These are phyloP conservation scores for Rhea pennata DNA, from an alignment of 2,113 vertebrate genomes.

Conservation along the genomic window DNA sequence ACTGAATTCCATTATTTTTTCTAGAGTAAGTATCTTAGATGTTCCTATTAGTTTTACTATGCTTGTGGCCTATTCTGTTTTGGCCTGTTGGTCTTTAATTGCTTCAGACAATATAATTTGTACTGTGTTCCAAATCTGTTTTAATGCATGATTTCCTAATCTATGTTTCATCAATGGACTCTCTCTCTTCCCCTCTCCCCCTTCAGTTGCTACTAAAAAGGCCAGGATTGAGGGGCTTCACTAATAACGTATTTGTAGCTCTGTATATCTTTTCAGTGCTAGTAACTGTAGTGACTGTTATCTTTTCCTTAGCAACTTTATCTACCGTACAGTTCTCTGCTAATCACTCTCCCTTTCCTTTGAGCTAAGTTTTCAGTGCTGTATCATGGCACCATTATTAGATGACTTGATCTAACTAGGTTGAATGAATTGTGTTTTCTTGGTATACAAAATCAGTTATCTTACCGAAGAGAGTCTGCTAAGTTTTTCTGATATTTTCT, in stretches of 20 bases:
- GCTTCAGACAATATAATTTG: neutral
- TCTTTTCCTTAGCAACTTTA: neutral
- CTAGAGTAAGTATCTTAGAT: neutral
- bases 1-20: neutral
- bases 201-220: neutral
- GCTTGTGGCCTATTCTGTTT: neutral
- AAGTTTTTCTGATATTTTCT: neutral
- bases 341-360: neutral
- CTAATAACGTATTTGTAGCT: neutral
- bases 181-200: neutral
- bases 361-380: neutral
- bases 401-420: neutral
- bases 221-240: neutral
- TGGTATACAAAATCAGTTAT: neutral
- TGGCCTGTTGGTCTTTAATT: neutral
- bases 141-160: neutral
- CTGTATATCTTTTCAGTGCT: neutral
- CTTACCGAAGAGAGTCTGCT: neutral
- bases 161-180: neutral
- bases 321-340: neutral
- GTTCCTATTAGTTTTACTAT: neutral
- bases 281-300: neutral
- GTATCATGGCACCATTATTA: neutral
- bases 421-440: neutral
- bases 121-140: neutral